A percentile compares a stretch with the other conserved stretches of the same genome.
These are phyloP conservation scores for Oryctes rhinoceros DNA, from an alignment of 1,140 invertebrate genomes.

Conservation along the genomic window DNA sequence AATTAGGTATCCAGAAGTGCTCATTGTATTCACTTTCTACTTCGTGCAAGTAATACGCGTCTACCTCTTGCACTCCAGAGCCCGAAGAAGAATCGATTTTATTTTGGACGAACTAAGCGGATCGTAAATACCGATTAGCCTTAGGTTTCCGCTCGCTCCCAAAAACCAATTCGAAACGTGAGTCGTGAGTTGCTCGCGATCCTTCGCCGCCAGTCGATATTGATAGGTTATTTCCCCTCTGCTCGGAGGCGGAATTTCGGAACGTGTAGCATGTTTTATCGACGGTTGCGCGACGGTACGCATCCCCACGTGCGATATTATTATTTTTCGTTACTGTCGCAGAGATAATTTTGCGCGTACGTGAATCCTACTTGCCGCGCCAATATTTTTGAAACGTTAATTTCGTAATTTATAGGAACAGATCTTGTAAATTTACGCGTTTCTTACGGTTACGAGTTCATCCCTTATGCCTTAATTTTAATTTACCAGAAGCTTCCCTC, in stretches of 20 bases:
- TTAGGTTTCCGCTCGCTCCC: not conserved
- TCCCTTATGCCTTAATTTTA: too few species aligned
- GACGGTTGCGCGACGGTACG: not conserved
- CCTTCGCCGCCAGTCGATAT: not conserved
- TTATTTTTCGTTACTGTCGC: not conserved
- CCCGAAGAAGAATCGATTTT: too few species aligned
- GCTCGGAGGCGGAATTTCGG: not conserved
- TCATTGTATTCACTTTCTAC: too few species aligned
- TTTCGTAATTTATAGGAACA: too few species aligned
- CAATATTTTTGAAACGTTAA: too few species aligned
- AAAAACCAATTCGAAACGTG: not conserved
- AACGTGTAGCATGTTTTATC: not conserved
- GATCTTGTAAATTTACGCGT: too few species aligned
- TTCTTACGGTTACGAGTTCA: too few species aligned
- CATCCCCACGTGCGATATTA: not conserved
- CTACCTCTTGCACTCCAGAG: too few species aligned
- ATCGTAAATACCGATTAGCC: conserved; percentile 9
- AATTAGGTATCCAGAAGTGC: too few species aligned
- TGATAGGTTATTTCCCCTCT: conserved; percentile 4
- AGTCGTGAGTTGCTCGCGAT: not conserved
- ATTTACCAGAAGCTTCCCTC: too few species aligned
- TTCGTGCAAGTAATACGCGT: too few species aligned
- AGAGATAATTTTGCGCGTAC: not conserved
- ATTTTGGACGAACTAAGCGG: not conserved
- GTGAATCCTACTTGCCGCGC: not conserved